Percentiles rank a stretch among this genome's conserved stretches.
Evolutionary conservation across 2,888 invertebrate species (phyloP).

Genomic region (Seira sanloemensis): DNA sequence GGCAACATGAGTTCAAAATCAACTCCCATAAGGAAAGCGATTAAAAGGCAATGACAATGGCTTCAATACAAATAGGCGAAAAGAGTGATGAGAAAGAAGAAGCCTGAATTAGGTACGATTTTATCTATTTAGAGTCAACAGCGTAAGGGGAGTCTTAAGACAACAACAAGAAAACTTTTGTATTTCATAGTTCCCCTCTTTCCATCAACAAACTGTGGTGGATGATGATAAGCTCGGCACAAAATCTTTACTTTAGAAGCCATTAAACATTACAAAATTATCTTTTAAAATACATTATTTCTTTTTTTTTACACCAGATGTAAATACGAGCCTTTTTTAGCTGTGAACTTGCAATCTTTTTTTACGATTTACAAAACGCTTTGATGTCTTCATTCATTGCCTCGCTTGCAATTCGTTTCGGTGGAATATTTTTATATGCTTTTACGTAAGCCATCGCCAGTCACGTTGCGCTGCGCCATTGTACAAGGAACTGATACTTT

Average conservation of each 20-base stretch:
- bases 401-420: too few relatives aligned
- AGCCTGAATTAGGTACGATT: slow-evolving; percentile 12
- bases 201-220: too few relatives aligned
- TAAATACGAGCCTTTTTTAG: not conserved
- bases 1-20: not conserved
- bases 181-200: too few relatives aligned
- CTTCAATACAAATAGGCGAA: slow-evolving; percentile 28
- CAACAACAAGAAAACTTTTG: too few relatives aligned
- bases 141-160: too few relatives aligned
- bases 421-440: not conserved
- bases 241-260: too few relatives aligned
- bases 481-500: not conserved
- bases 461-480: not conserved
- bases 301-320: too few relatives aligned
- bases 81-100: not conserved
- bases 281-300: too few relatives aligned
- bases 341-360: slow-evolving; percentile 6
- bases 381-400: not conserved
- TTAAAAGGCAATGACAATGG: slow-evolving; percentile 56
- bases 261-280: too few relatives aligned
- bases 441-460: slow-evolving; percentile 1
- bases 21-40: not conserved
- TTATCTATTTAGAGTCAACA: too few relatives aligned
- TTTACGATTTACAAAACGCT: not conserved
- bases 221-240: too few relatives aligned